Conservation (phyloP, 2,888 invertebrate genomes). For the Taphrorychus bicolor region DNA sequence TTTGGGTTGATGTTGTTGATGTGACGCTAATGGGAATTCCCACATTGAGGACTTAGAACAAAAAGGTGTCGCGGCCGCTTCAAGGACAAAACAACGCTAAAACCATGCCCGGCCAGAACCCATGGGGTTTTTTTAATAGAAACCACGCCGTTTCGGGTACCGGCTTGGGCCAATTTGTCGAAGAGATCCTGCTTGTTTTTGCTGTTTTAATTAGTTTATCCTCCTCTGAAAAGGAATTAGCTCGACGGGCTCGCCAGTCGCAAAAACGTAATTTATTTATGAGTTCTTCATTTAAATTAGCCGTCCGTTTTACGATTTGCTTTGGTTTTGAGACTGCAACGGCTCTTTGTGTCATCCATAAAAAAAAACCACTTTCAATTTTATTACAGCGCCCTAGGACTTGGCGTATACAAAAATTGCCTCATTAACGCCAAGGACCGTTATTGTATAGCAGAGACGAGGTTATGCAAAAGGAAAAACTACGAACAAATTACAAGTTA, state of each 20-base stretch:
- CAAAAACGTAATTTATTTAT: conserved; percentile 11
- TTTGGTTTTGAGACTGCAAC: background rate
- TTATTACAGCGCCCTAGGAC: background rate
- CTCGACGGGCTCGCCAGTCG: conserved; percentile 1
- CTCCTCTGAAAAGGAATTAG: conserved; percentile 2
- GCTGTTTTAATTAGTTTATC: conserved; percentile 9
- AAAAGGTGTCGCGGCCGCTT: background rate
- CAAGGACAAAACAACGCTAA: background rate
- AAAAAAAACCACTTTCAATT: background rate
- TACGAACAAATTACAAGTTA: no score
- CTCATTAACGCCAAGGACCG: background rate
- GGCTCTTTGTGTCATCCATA: background rate
- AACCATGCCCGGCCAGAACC: conserved; percentile 8
- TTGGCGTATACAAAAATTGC: background rate
- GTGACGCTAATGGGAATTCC: background rate
- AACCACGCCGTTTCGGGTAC: conserved; percentile 13
- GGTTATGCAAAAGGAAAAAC: no score
- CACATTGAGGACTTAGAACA: background rate
- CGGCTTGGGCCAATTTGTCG: conserved; percentile 20
- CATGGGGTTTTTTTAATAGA: conserved; percentile 24
- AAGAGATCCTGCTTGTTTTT: conserved; percentile 2
- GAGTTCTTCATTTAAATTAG: conserved; percentile 9
- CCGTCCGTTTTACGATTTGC: conserved; percentile 4
- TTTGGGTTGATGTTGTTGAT: background rate
- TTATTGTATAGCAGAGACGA: no score